A percentile compares a stretch with the other conserved stretches of the same genome.
Evolutionary conservation across 1,140 invertebrate genomes (phyloP).

Genomic region (Aphelenchoides fujianensis): DNA sequence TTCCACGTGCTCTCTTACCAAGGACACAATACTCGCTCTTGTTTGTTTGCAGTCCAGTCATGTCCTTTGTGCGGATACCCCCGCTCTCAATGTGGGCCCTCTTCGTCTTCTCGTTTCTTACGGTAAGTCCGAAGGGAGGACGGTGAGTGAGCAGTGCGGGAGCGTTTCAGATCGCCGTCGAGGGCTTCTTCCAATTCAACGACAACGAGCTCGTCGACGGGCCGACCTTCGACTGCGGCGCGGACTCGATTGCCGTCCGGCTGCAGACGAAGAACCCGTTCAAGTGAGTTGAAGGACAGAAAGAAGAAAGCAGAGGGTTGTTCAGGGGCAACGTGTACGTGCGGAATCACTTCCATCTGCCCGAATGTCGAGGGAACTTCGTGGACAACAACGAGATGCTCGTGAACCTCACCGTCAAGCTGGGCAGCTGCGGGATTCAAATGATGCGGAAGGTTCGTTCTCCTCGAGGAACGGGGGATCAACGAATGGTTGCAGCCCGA

Average conservation of each 20-base stretch:
- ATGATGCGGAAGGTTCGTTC: not conserved
- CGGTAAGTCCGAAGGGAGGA: too few relatives aligned
- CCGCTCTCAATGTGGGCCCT: not conserved
- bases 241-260: not conserved
- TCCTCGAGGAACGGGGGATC: not conserved
- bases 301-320: not conserved
- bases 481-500: constrained; percentile 22
- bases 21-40: not conserved
- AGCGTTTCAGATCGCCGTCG: too few relatives aligned
- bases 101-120: too few relatives aligned
- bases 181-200: not conserved
- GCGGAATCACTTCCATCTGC: not conserved
- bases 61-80: not conserved
- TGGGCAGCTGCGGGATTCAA: constrained; percentile 7
- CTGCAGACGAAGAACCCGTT: not conserved
- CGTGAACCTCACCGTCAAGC: not conserved
- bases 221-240: not conserved
- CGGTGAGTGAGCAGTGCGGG: too few relatives aligned
- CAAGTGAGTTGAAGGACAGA: not conserved
- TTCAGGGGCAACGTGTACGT: not conserved
- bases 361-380: not conserved
- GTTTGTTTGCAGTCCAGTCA: not conserved
- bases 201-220: not conserved
- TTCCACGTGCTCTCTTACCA: too few relatives aligned
- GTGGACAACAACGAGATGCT: not conserved